Conservation (phyloP, 2,113 vertebrate genomes). For the Amblyopsis rosae region DNA sequence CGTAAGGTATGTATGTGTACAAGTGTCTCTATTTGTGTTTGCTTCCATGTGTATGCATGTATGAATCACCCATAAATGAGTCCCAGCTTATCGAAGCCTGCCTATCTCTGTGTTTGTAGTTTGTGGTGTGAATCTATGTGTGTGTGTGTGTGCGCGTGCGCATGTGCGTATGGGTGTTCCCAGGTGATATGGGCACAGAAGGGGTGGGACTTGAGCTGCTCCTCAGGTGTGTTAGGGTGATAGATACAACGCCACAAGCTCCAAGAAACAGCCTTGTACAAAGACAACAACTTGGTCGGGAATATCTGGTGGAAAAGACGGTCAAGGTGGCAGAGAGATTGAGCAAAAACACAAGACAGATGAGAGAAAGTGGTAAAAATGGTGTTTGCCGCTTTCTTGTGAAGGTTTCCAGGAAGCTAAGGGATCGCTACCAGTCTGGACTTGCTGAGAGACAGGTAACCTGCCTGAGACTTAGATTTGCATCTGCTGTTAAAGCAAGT, state of each 20-base stretch:
- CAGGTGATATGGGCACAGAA: constrained; percentile 39
- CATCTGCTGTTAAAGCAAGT: background rate
- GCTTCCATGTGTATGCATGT: background rate
- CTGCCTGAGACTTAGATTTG: constrained; percentile 15
- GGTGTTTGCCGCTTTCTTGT: constrained; percentile 39
- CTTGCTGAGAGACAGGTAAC: constrained; percentile 68
- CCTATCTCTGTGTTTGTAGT: background rate
- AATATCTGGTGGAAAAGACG: background rate
- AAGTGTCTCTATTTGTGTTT: background rate
- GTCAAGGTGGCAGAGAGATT: background rate
- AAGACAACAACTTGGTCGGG: constrained; percentile 25
- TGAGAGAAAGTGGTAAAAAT: constrained; percentile 47
- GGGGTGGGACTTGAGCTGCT: constrained; percentile 61
- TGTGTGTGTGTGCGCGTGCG: constrained; percentile 3
- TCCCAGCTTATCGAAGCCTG: background rate
- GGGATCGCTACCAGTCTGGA: constrained; percentile 64
- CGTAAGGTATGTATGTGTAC: background rate
- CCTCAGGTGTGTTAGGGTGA: constrained; percentile 71
- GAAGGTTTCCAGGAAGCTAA: constrained; percentile 70
- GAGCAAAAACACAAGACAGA: constrained; percentile 31
- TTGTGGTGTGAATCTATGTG: background rate
- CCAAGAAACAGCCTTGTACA: constrained; percentile 12
- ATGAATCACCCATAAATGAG: background rate
- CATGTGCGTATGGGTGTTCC: constrained; percentile 60
- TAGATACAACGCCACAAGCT: constrained; percentile 7